Evolutionary conservation across 1,140 invertebrate genomes (phyloP), one percentile per base, ranked within the genome.

Genomic region (Rhyzopertha dominica): DNA sequence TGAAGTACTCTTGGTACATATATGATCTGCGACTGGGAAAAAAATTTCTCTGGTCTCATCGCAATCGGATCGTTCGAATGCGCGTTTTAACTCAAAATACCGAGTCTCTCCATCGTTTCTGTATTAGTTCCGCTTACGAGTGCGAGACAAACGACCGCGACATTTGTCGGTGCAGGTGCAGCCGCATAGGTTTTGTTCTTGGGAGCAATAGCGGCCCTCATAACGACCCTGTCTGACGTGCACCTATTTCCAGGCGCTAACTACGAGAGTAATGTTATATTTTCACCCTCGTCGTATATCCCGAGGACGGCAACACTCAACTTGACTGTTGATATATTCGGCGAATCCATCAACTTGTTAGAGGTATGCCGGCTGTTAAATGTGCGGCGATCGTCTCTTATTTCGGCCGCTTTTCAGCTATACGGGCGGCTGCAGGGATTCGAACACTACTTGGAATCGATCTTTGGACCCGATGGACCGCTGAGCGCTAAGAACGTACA

Each of bases 301-400:
- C 93, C 93, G 1, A 72, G 89, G 41, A 84, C 87, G 1, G 75
- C 79, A 3, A 82, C 74, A 28, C 70, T 92, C 9, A 95, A 95
- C 62, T 71, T 94, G 4, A 94, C 90, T 0, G 70, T 93, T 1
- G 88, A 94, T 62, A 67, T 95, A 41, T 95, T 95, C 66, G 92
- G 92, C 1, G 83, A 91, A 67, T 87, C 87, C 1, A 78, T 95
- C 18, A 95, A 96, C 70, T 62, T 89, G 22, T 71, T 90, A 38
- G 88, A 93, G 71, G 75, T 87, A 53, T 42, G 40, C 43, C 43
- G 4, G 29, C 18, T 32, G 9, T 50, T 53, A 37, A n/a, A 12
- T 29, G 16, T 20, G 3, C 12, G 24, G 41, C 10, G 12, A 50
- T 13, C 41, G 22, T 23, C n/a, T 19, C 9, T 19, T 28, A 24